Evolutionary conservation across 2,888 invertebrate species (phyloP).

Genomic region (Agonopterix heracliana): DNA sequence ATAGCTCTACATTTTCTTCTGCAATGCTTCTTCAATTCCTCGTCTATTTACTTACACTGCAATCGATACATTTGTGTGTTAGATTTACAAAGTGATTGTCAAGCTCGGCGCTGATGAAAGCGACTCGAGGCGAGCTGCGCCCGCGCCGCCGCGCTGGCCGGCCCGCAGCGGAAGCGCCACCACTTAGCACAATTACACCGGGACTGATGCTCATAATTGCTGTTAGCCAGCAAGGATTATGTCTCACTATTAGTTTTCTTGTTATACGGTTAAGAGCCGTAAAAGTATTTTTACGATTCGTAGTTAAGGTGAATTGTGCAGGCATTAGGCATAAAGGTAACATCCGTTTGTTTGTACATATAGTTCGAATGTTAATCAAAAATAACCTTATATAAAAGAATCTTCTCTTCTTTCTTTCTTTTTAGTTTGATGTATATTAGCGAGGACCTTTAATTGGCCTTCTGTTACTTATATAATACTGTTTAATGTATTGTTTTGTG

Average conservation of each 20-base stretch:
- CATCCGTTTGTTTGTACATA: too few relatives aligned
- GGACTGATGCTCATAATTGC: slow-evolving; percentile 20
- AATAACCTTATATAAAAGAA: too few relatives aligned
- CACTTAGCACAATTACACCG: slow-evolving; percentile 44
- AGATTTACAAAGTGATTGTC: neutral
- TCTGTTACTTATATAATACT: too few relatives aligned
- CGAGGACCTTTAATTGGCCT: too few relatives aligned
- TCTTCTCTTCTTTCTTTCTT: too few relatives aligned
- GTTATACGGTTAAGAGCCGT: neutral
- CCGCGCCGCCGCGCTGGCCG: slow-evolving; percentile 30
- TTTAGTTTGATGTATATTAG: too few relatives aligned
- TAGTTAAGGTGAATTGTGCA: neutral
- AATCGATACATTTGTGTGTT: neutral
- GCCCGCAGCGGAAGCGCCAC: slow-evolving; percentile 32
- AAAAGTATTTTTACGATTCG: neutral
- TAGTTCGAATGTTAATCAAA: too few relatives aligned
- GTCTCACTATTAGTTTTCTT: neutral
- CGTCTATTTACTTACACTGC: too few relatives aligned
- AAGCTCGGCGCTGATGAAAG: slow-evolving; percentile 17
- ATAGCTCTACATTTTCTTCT: too few relatives aligned
- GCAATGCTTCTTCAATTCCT: too few relatives aligned
- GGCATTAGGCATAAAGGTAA: too few relatives aligned
- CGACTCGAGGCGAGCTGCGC: slow-evolving; percentile 22
- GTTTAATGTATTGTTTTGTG: too few relatives aligned
- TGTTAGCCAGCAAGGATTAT: slow-evolving; percentile 11